phyloP scores from a whole-genome alignment of 2,797 vertebrate species.

The Arvicola amphibius region DNA sequence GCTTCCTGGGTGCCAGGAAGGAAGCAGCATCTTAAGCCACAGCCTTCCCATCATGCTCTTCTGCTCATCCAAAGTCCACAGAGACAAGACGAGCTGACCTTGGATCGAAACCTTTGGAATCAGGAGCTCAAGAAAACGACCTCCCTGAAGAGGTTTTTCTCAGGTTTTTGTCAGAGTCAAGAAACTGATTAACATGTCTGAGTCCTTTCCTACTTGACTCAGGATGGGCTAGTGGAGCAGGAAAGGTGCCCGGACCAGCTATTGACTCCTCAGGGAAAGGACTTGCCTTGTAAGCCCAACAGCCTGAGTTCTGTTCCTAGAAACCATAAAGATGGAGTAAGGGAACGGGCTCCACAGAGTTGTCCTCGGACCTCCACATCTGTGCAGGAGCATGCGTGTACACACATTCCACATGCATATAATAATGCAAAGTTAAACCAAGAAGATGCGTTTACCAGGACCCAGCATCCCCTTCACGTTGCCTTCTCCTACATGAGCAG shows the following conservation, averaged over 20 bases:
- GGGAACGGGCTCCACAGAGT: background rate
- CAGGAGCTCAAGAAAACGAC: background rate
- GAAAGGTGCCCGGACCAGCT: background rate
- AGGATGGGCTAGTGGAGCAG: background rate
- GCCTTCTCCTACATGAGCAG: constrained; percentile 85
- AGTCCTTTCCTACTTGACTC: constrained; percentile 20
- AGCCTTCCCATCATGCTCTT: background rate
- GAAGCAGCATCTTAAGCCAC: background rate
- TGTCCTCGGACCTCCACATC: background rate
- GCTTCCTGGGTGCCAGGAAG: background rate
- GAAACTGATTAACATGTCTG: background rate
- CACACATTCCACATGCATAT: background rate
- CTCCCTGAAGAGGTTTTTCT: background rate
- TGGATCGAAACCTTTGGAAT: background rate
- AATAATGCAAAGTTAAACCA: background rate
- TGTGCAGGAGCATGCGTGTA: background rate
- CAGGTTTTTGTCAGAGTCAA: background rate
- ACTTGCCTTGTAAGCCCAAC: background rate
- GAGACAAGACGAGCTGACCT: background rate
- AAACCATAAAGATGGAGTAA: background rate
- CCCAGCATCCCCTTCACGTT: constrained; percentile 86
- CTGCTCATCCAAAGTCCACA: background rate
- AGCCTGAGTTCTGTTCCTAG: background rate
- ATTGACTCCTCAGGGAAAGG: background rate
- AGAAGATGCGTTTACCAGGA: constrained; percentile 81